phyloP scores from a whole-genome alignment of 2,888 invertebrate genomes.

The Thymelicus sylvestris region DNA sequence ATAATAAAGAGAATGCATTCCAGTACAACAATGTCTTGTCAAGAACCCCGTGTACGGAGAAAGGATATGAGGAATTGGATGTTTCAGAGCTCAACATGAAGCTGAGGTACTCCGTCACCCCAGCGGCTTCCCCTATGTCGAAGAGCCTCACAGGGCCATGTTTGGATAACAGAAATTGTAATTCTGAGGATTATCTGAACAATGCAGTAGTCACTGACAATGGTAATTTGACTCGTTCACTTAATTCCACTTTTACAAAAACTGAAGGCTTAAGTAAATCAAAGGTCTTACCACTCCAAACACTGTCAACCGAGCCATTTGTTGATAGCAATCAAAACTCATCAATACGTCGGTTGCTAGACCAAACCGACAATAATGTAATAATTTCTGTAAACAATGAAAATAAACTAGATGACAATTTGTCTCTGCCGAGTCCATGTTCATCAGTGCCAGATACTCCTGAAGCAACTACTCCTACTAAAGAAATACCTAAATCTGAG shows the following conservation, averaged over 20 bases:
- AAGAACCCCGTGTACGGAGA: constrained; percentile 65
- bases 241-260: constrained; percentile 63
- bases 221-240: constrained; percentile 64
- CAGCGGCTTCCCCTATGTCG: constrained; percentile 73
- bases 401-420: constrained; percentile 64
- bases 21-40: constrained; percentile 68
- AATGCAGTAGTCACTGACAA: constrained; percentile 51
- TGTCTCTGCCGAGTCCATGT: constrained; percentile 66
- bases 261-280: constrained; percentile 59
- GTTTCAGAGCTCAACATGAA: constrained; percentile 77
- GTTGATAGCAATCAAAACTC: constrained; percentile 56
- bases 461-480: constrained; percentile 74
- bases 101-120: constrained; percentile 74
- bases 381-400: constrained; percentile 56
- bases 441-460: constrained; percentile 68
- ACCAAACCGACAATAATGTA: constrained; percentile 51
- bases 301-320: constrained; percentile 55
- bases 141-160: constrained; percentile 66
- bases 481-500: constrained; percentile 62
- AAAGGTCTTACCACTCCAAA: constrained; percentile 66
- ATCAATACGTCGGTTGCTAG: constrained; percentile 55
- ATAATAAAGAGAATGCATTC: constrained; percentile 75
- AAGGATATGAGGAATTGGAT: constrained; percentile 76
- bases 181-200: constrained; percentile 55
- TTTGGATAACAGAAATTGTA: constrained; percentile 56